These are phyloP conservation scores for Strigamia maritima DNA, from an alignment of 2,888 invertebrate genomes.

Conservation along the genomic window DNA sequence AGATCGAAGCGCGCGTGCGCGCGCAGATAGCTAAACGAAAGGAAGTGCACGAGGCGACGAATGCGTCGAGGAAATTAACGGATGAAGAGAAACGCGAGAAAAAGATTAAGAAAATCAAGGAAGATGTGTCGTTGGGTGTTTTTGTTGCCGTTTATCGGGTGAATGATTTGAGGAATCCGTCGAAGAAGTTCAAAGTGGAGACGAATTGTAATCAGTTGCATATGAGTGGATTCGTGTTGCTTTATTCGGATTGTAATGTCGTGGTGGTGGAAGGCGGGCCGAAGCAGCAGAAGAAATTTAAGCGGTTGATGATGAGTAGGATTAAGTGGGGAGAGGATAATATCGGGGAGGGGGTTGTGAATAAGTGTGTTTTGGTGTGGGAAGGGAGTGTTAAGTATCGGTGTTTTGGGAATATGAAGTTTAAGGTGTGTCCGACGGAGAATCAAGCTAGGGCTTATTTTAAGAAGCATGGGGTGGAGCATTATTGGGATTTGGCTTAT, in stretches of 20 bases:
- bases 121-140: slow-evolving; percentile 87
- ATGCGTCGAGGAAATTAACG: slow-evolving; percentile 88
- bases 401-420: slow-evolving; percentile 90
- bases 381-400: slow-evolving; percentile 85
- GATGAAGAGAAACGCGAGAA: slow-evolving; percentile 91
- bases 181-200: slow-evolving; percentile 96
- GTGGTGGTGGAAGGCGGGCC: slow-evolving; percentile 97
- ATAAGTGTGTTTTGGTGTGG: slow-evolving; percentile 89
- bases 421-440: slow-evolving; percentile 92
- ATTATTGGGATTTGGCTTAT: slow-evolving; percentile 97
- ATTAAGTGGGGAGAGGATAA: slow-evolving; percentile 96
- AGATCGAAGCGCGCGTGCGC: slow-evolving; percentile 95
- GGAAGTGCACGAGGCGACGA: slow-evolving; percentile 89
- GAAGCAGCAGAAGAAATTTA: slow-evolving; percentile 92
- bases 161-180: slow-evolving; percentile 78
- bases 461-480: slow-evolving; percentile 89
- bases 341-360: slow-evolving; percentile 63
- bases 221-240: slow-evolving; percentile 90
- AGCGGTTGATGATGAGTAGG: slow-evolving; percentile 83
- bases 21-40: slow-evolving; percentile 97
- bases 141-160: slow-evolving; percentile 89
- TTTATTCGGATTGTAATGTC: slow-evolving; percentile 94
- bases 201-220: slow-evolving; percentile 93
- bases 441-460: slow-evolving; percentile 92
- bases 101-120: slow-evolving; percentile 78